A percentile compares a stretch with the other conserved stretches of the same genome.
These are phyloP conservation scores for Trilocha varians DNA, from an alignment of 2,888 invertebrate species.

Conservation along the genomic window DNA sequence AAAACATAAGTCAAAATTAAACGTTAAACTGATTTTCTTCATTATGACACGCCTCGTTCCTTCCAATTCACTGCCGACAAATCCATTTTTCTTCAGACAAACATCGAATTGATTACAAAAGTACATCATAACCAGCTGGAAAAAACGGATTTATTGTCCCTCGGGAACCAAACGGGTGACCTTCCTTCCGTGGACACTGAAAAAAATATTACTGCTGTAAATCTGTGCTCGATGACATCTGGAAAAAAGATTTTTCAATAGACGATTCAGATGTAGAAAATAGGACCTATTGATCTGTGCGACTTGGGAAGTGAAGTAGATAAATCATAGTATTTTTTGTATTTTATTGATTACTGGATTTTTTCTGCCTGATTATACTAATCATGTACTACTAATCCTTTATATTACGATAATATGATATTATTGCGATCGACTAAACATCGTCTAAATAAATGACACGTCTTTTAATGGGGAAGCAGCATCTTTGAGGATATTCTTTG, in stretches of 20 bases:
- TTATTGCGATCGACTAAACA: no score
- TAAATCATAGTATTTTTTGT: no score
- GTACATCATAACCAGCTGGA: background rate
- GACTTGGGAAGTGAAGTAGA: background rate
- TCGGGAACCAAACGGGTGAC: slow-evolving; percentile 2
- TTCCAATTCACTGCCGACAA: background rate
- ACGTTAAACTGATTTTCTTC: no score
- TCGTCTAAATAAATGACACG: no score
- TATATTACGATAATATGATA: no score
- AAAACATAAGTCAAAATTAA: no score
- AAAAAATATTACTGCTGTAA: slow-evolving; percentile 2
- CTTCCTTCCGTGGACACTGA: slow-evolving; percentile 4
- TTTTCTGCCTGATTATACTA: no score
- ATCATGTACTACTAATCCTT: no score
- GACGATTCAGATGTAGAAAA: background rate
- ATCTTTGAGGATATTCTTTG: no score
- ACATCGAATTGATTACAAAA: slow-evolving; percentile 2
- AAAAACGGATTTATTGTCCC: slow-evolving; percentile 9
- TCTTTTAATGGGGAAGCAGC: no score
- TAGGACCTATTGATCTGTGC: background rate
- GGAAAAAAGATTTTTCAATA: background rate
- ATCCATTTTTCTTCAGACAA: slow-evolving; percentile 2
- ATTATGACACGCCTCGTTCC: background rate
- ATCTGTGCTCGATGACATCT: background rate
- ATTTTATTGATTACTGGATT: no score